Conservation (phyloP, 2,113 vertebrate species). For the Brevimyrus niger region DNA sequence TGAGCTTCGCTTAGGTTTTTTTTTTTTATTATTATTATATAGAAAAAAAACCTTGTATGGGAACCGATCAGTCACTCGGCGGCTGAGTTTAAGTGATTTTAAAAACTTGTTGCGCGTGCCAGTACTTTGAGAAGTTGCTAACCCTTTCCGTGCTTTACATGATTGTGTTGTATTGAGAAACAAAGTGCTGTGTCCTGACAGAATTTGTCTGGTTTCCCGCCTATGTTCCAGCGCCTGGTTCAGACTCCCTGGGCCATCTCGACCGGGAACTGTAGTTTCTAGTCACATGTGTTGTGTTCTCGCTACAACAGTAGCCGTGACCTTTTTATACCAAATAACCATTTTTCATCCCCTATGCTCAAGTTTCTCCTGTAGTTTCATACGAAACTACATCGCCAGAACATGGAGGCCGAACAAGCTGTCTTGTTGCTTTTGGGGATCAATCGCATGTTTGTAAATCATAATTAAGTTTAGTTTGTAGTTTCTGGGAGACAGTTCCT, state of each 20-base stretch:
- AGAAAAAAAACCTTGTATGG: not conserved
- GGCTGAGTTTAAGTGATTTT: not conserved
- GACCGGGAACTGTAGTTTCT: not conserved
- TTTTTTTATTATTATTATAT: too few relatives aligned
- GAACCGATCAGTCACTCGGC: not conserved
- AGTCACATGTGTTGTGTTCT: not conserved
- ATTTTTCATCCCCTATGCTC: not conserved
- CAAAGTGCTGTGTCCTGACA: not conserved
- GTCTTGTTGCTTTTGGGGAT: too few relatives aligned
- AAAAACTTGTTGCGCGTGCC: not conserved
- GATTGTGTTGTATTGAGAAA: not conserved
- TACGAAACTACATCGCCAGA: not conserved
- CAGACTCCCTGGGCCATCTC: not conserved
- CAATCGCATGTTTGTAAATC: too few relatives aligned
- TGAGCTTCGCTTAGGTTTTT: not conserved
- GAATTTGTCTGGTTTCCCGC: too few relatives aligned
- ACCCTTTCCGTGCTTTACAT: not conserved
- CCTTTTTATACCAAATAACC: not conserved
- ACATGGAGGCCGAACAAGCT: not conserved
- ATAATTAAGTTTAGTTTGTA: too few relatives aligned
- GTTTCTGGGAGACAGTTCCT: too few relatives aligned
- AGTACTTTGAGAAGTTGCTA: not conserved
- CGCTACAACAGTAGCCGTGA: not conserved
- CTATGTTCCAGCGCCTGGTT: not conserved
- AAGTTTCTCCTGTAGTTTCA: not conserved